Base-by-base conservation (phyloP, 1,140 invertebrate genomes). In the Littorina saxatilis region DNA sequence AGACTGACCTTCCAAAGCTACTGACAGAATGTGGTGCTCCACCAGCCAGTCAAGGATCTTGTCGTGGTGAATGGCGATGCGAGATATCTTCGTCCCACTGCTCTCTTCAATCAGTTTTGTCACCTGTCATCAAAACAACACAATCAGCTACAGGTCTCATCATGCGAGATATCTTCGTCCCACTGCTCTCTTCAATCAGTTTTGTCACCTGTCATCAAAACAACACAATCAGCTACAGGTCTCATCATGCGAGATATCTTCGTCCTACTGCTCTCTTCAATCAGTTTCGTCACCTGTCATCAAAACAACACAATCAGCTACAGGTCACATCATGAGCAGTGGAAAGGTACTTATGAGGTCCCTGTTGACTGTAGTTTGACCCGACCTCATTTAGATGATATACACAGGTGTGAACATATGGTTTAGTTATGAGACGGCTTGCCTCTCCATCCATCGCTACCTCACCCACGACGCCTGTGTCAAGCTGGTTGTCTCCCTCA, bases 1-100 rank as follows among this genome's bases (percentile, higher is more conserved):
- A 4, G 5, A 27, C 84, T 85, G 85, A 93, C 93, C 93, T 92
- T 94, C 94, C 27, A 94, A 88, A 37, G 93, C 94, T 79, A 94
- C 92, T 9, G 92, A 93, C 9, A 94, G 86, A 27, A 94, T 89
- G 84, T 90, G 87, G 81, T 93, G 92, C 43, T 93, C 91, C 32
- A 93, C 91, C 79, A 94, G 88, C 94, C 94, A 94, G 68, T 93
- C 91, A n/a, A 92, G 88, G 39, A 94, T 89, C 75, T 90, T 91
- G 35, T 93, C 91, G 15, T 88, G 84, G 43, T 89, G 87, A 43
- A 94, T 92, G 27, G 91, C 90, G 40, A 90, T 91, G 68, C 90
- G 91, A 73, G 90, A 86, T 29, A 86, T 84, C 74, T 88, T 91
- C 2, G 85, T 84, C 17, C 84, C 86, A 73, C 90, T 91, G 55